phyloP scores from a whole-genome alignment of 2,113 vertebrate genomes.

The Leuciscus idus region DNA sequence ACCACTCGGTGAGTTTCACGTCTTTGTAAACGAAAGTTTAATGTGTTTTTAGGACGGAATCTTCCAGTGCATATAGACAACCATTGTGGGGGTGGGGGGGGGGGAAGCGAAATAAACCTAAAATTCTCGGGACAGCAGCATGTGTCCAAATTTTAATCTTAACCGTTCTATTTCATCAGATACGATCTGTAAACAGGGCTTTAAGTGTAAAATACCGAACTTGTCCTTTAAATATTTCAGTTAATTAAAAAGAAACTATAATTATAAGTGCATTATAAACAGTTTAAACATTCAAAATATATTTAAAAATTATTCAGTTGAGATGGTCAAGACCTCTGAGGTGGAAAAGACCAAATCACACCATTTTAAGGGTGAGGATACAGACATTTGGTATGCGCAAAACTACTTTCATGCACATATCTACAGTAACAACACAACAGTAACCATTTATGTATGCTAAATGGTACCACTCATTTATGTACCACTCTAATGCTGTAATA shows the following conservation, averaged over 20 bases:
- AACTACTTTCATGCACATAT: background rate
- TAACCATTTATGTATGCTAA: background rate
- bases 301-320: background rate
- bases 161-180: no score
- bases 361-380: slow-evolving; percentile 27
- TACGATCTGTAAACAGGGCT: no score
- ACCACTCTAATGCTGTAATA: background rate
- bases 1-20: no score
- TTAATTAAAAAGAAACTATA: background rate
- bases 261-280: background rate
- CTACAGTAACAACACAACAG: background rate
- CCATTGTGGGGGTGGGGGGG: no score
- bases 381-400: slow-evolving; percentile 13
- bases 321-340: background rate
- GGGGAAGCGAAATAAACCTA: no score
- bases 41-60: no score
- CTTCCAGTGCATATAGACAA: no score
- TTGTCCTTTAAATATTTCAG: background rate
- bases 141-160: no score
- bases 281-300: background rate
- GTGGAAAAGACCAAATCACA: background rate
- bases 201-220: no score
- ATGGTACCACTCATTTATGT: no score
- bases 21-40: no score
- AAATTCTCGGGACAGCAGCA: no score